These are phyloP conservation scores for Melanaphis sacchari DNA, from an alignment of 1,140 invertebrate genomes.

Conservation along the genomic window DNA sequence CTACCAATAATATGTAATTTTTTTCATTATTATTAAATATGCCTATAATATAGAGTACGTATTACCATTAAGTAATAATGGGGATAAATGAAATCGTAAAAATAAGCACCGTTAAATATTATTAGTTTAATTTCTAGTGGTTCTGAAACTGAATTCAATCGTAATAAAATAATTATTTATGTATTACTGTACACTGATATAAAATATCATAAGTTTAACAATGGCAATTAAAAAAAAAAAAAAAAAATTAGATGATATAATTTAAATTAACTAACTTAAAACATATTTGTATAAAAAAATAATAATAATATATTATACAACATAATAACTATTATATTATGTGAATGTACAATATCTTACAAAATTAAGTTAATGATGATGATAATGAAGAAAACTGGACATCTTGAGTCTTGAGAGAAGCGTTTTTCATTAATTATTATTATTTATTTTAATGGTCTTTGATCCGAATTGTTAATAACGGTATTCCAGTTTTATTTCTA, in stretches of 20 bases:
- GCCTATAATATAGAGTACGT: neutral
- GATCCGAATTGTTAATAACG: neutral
- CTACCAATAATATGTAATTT: neutral
- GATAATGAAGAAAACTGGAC: too few species aligned
- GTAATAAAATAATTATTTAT: neutral
- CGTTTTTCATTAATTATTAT: neutral
- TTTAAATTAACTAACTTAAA: too few species aligned
- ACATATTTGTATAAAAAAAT: too few species aligned
- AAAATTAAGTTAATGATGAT: too few species aligned
- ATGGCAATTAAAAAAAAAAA: too few species aligned
- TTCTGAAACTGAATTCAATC: neutral
- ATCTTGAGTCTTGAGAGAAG: neutral
- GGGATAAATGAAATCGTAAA: neutral
- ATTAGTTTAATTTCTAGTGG: too few species aligned
- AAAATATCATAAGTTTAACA: too few species aligned
- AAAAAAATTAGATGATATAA: fast-evolving
- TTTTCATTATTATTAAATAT: neutral
- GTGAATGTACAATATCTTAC: too few species aligned
- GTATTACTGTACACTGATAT: too few species aligned
- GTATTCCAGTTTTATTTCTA: neutral
- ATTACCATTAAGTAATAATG: neutral
- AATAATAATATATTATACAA: too few species aligned
- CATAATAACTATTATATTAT: too few species aligned
- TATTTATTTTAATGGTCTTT: too few species aligned
- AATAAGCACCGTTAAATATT: neutral